A percentile compares a stretch with the other conserved stretches of the same genome.
phyloP scores from a whole-genome alignment of 2,797 vertebrate genomes.

The Poeciliopsis turneri region DNA sequence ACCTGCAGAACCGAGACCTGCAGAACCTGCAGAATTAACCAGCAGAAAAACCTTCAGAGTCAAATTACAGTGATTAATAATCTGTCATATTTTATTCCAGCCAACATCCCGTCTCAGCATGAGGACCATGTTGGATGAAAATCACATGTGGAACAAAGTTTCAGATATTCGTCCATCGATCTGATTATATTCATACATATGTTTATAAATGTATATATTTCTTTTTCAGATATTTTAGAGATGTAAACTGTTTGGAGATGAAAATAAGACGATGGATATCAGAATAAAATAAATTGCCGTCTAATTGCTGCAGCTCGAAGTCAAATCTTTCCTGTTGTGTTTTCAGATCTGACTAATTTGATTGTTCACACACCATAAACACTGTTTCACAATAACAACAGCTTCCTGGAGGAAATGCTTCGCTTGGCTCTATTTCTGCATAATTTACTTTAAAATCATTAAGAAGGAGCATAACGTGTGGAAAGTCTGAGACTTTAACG shows the following conservation, averaged over 20 bases:
- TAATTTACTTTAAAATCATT: neutral
- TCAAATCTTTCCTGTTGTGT: constrained; percentile 15
- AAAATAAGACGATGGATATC: constrained; percentile 14
- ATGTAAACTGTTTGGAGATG: neutral
- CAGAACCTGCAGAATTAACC: no score
- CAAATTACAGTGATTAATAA: neutral
- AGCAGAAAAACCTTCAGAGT: neutral
- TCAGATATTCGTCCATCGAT: neutral
- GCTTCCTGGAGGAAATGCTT: neutral
- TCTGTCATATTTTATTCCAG: neutral
- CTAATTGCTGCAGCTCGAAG: constrained; percentile 10
- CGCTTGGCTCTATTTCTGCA: neutral
- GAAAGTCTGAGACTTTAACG: neutral
- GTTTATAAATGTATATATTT: no score
- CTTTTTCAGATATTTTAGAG: neutral
- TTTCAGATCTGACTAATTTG: constrained; percentile 6
- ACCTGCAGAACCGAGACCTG: no score
- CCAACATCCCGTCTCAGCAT: neutral
- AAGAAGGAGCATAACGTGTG: neutral
- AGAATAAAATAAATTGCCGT: constrained; percentile 28
- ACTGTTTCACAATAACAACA: neutral
- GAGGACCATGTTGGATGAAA: neutral
- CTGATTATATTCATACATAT: neutral
- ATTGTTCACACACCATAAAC: neutral
- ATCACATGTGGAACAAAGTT: neutral